Evolutionary conservation across 2,888 invertebrate genomes (phyloP), one percentile per base, ranked within the genome.

Genomic region (Leistus spinibarbis): DNA sequence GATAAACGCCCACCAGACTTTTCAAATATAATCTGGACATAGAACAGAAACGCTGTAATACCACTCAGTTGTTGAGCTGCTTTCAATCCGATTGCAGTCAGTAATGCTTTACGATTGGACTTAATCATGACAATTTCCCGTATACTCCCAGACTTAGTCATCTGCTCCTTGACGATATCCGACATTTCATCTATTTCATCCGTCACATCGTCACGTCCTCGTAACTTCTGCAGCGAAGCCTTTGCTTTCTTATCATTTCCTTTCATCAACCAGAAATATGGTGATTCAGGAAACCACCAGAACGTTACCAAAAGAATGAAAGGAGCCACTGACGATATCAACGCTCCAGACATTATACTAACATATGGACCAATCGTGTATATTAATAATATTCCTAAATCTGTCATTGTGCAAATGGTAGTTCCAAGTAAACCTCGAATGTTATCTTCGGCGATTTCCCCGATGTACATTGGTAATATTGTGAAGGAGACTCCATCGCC

Each of bases 31-130:
- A 86, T 86, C 77, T 91, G 89, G 1, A 90, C 88, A 80, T 91
- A 91, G 5, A 90, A 89, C 0, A 90, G 88, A 1, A 91, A 87
- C 0, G 90, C 90, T 24, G 90, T 90, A 69, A 90, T 89, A 1
- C 91, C 91, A 79, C 89, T 89, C 23, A 91, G 80, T 77, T 85
- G 85, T 76, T 90, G 89, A 20, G 89, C 85, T 3, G 87, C 82
- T 82, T 88, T 86, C 7, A 93, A 84, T 10, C 89, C 88, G 22
- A 91, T 83, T 27, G 89, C 88, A 69, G 93, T 89, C 79, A 89
- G 86, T 79, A 92, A 84, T 0, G 92, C 92, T 84, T 89, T 89
- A 78, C 89, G 87, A 80, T 90, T 90, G 0, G 88, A 88, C 54
- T 86, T 86, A 79, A 88, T 87, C 20, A 86, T 85, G 71, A 91